Percentiles rank a stretch among this genome's conserved stretches.
phyloP scores from a whole-genome alignment of 2,888 invertebrate genomes.

The Meghimatium bilineatum region DNA sequence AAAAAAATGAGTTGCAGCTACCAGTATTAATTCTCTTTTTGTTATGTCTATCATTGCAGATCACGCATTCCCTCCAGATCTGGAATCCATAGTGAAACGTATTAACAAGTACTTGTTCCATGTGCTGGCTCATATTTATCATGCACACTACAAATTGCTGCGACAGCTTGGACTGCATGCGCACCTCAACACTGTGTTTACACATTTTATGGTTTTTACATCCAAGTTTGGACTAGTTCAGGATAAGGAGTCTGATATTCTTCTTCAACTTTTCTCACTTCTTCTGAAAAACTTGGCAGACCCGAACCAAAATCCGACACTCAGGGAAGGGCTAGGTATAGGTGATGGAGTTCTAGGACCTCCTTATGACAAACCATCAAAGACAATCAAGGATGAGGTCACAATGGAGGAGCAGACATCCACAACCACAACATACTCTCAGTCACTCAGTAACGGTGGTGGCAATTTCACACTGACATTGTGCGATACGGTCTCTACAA shows the following conservation, averaged over 20 bases:
- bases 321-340: slow-evolving; percentile 44
- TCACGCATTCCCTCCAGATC: slow-evolving; percentile 92
- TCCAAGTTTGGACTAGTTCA: slow-evolving; percentile 94
- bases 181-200: slow-evolving; percentile 97
- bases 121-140: slow-evolving; percentile 98
- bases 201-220: slow-evolving; percentile 91
- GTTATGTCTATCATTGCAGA: slow-evolving; percentile 78
- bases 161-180: slow-evolving; percentile 94
- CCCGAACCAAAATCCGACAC: slow-evolving; percentile 63
- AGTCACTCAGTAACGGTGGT: slow-evolving; percentile 40
- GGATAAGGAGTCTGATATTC: slow-evolving; percentile 95
- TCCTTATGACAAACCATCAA: slow-evolving; percentile 59
- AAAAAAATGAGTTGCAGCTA: too few relatives aligned
- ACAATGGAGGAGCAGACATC: neutral
- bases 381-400: neutral
- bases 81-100: slow-evolving; percentile 93
- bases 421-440: neutral
- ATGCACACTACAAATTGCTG: slow-evolving; percentile 97
- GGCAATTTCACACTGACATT: slow-evolving; percentile 21
- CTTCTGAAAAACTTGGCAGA: slow-evolving; percentile 69
- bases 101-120: slow-evolving; percentile 97
- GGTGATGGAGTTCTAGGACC: slow-evolving; percentile 47
- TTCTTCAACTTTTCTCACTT: slow-evolving; percentile 85
- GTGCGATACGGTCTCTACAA: slow-evolving; percentile 33
- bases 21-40: too few relatives aligned